These are phyloP conservation scores for Crotophaga sulcirostris DNA, from an alignment of 2,113 vertebrate genomes.

Conservation along the genomic window DNA sequence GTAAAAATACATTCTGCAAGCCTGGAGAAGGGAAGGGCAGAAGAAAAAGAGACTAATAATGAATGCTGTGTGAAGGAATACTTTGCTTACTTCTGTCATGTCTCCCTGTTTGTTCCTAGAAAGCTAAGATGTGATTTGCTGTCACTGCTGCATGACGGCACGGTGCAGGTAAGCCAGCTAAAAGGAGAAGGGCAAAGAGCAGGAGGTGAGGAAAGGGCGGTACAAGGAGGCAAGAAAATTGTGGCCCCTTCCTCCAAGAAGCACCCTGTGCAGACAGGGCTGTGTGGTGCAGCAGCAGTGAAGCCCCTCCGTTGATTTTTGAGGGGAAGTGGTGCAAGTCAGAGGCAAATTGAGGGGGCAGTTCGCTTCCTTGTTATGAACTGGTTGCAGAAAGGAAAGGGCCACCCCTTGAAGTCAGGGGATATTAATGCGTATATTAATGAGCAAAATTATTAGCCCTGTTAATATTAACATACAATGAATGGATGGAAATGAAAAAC, in stretches of 20 bases:
- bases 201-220: neutral
- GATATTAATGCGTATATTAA: neutral
- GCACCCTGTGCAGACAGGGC: neutral
- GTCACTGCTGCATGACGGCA: accelerated
- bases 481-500: neutral
- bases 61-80: neutral
- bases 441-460: neutral
- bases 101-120: neutral
- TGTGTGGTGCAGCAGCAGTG: neutral
- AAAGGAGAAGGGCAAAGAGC: neutral
- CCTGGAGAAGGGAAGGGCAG: neutral
- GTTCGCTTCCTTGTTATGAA: neutral
- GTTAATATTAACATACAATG: neutral
- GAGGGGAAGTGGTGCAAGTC: neutral
- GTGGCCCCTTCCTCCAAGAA: neutral
- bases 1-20: neutral
- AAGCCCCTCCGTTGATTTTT: neutral
- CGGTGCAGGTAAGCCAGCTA: neutral
- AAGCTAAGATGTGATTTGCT: neutral
- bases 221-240: neutral
- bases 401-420: neutral
- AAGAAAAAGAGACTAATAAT: neutral
- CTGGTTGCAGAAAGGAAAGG: neutral
- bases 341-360: neutral
- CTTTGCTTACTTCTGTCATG: neutral